Conservation (phyloP, 2,888 invertebrate genomes). For the Gortyna flavago region DNA sequence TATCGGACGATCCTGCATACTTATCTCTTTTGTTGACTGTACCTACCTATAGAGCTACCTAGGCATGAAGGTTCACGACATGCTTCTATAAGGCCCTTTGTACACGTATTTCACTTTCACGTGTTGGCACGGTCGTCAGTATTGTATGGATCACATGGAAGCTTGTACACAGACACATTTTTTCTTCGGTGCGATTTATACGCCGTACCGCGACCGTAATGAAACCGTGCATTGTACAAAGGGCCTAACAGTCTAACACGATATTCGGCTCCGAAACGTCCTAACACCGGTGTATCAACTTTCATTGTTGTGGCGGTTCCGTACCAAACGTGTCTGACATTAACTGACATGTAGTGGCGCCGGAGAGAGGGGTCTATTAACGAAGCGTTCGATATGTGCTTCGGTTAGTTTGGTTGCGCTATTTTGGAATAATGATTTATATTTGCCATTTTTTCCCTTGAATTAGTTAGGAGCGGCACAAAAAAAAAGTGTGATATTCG, state of each 20-base stretch:
- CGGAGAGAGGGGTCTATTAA: conserved; percentile 59
- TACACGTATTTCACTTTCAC: too few species aligned
- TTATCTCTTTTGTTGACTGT: too few species aligned
- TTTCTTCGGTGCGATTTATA: background rate
- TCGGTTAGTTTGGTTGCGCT: background rate
- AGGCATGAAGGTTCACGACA: background rate
- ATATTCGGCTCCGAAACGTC: conserved; percentile 23
- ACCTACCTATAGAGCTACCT: background rate
- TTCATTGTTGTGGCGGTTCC: conserved; percentile 74
- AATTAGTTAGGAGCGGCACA: too few species aligned
- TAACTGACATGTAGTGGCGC: conserved; percentile 79
- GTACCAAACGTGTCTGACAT: conserved; percentile 78
- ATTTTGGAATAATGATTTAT: background rate
- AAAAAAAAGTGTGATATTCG: background rate
- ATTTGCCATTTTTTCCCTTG: background rate
- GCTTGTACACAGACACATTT: too few species aligned
- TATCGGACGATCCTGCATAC: too few species aligned
- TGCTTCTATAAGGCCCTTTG: background rate
- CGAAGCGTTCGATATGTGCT: conserved; percentile 36
- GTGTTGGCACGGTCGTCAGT: too few species aligned
- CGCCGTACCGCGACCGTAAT: background rate
- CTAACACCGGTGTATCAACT: conserved; percentile 45
- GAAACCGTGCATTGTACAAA: background rate
- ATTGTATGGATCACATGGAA: too few species aligned
- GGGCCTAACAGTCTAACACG: background rate